Percentiles rank a stretch among this genome's conserved stretches.
These are phyloP conservation scores for Congeria kusceri DNA, from an alignment of 2,888 invertebrate species.

Conservation along the genomic window DNA sequence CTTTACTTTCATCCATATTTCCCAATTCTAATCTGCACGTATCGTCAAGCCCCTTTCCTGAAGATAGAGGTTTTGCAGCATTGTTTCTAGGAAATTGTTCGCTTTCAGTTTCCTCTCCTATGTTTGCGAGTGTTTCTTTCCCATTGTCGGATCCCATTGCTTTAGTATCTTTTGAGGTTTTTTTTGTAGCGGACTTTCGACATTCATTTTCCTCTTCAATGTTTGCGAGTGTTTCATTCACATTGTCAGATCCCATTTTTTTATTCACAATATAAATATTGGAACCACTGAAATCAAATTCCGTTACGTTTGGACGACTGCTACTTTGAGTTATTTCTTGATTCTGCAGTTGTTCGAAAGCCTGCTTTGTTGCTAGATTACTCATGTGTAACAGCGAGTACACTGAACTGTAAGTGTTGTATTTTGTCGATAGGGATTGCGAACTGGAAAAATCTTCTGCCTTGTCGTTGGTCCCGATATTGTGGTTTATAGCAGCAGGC, in stretches of 20 bases:
- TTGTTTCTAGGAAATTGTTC: not conserved
- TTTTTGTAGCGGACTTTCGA: not conserved
- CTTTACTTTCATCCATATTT: not conserved
- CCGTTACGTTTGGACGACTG: not conserved
- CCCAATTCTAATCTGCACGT: not conserved
- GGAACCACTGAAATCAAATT: slow-evolving; percentile 6
- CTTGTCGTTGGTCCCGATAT: slow-evolving; percentile 2
- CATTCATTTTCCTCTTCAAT: not conserved
- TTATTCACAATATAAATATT: slow-evolving; percentile 2
- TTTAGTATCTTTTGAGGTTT: not conserved
- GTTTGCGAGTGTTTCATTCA: too few species aligned
- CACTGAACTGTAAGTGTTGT: slow-evolving; percentile 58
- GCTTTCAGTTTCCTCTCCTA: not conserved
- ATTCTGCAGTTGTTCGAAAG: slow-evolving; percentile 33
- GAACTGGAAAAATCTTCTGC: not conserved
- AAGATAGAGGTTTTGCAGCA: not conserved
- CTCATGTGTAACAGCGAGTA: slow-evolving; percentile 42
- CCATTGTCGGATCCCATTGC: not conserved
- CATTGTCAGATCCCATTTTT: not conserved
- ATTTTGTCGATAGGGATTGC: slow-evolving; percentile 29
- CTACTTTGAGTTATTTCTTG: slow-evolving; percentile 25
- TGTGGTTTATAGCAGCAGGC: not conserved
- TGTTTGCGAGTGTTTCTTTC: not conserved
- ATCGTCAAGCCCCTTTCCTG: not conserved
- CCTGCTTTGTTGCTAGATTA: slow-evolving; percentile 33